Conservation (phyloP, 2,888 invertebrate species). For the Mellilla xanthometata region DNA sequence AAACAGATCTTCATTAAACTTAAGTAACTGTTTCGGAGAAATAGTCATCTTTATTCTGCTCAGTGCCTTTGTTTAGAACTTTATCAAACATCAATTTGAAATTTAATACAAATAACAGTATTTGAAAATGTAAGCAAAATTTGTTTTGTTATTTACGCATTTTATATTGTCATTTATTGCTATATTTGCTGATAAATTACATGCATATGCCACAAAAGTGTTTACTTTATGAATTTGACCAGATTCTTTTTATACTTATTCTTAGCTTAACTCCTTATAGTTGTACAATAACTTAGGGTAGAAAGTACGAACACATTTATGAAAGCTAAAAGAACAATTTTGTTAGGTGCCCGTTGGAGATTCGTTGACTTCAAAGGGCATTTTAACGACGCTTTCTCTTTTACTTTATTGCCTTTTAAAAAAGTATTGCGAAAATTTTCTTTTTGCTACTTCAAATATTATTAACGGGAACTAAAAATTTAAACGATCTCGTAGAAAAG, state of each 20-base stretch:
- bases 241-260: conserved; percentile 68
- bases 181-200: too few relatives aligned
- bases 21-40: conserved; percentile 16
- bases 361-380: conserved; percentile 75
- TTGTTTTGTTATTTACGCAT: too few relatives aligned
- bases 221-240: conserved; percentile 2
- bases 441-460: conserved; percentile 19
- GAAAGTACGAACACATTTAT: conserved; percentile 69
- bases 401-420: conserved; percentile 65
- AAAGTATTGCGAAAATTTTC: conserved; percentile 54
- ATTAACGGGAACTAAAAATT: conserved; percentile 24
- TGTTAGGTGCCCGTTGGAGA: conserved; percentile 74
- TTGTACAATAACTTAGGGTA: conserved; percentile 54
- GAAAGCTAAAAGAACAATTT: conserved; percentile 77
- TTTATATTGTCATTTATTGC: too few relatives aligned
- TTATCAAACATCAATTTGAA: background rate
- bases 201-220: too few relatives aligned
- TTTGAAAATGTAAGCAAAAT: too few relatives aligned
- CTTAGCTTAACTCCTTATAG: conserved; percentile 60
- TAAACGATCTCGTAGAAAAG: conserved; percentile 4
- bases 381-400: conserved; percentile 68
- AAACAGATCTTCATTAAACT: conserved; percentile 12
- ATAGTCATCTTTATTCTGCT: conserved; percentile 8
- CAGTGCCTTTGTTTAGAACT: background rate
- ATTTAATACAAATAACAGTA: background rate